Percentiles rank a stretch among this genome's conserved stretches.
Conservation (phyloP, 2,113 vertebrate species). For the Archocentrus centrarchus region DNA sequence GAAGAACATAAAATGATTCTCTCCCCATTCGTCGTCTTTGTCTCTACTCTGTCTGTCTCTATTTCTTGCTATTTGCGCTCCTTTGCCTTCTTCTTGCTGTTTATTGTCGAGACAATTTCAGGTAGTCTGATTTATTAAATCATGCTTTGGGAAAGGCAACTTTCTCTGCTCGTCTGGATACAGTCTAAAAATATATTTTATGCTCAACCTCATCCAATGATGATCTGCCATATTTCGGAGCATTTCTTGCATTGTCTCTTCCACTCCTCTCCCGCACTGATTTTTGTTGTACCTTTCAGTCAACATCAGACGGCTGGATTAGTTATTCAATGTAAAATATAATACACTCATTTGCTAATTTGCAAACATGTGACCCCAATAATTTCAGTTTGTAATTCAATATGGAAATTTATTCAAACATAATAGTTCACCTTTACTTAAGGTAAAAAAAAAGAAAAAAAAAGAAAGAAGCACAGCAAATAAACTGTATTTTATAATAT, state of each 20-base stretch:
- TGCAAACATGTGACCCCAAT: slow-evolving; percentile 69
- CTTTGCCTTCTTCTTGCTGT: neutral
- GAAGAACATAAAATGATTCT: slow-evolving; percentile 55
- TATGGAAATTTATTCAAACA: slow-evolving; percentile 78
- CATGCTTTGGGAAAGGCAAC: slow-evolving; percentile 9
- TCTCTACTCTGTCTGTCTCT: slow-evolving; percentile 4
- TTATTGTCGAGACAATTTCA: slow-evolving; percentile 38
- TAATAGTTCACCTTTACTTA: slow-evolving; percentile 54
- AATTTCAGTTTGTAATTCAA: slow-evolving; percentile 79
- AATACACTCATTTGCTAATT: slow-evolving; percentile 81
- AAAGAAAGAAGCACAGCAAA: slow-evolving; percentile 22
- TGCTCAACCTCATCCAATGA: slow-evolving; percentile 10
- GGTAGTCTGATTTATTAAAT: slow-evolving; percentile 44
- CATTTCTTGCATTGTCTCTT: slow-evolving; percentile 47
- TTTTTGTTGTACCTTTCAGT: slow-evolving; percentile 4
- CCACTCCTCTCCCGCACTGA: slow-evolving; percentile 14
- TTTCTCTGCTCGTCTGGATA: slow-evolving; percentile 14
- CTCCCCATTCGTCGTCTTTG: slow-evolving; percentile 26
- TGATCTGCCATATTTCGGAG: neutral
- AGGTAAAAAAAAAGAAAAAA: slow-evolving; percentile 48
- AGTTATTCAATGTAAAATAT: slow-evolving; percentile 66
- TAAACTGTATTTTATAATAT: neutral
- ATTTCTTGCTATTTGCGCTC: slow-evolving; percentile 15
- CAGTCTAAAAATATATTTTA: slow-evolving; percentile 9
- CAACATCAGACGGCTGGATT: slow-evolving; percentile 56